Percentiles rank a stretch among this genome's conserved stretches.
phyloP scores from a whole-genome alignment of 2,113 vertebrate species.

The Anguilla rostrata region DNA sequence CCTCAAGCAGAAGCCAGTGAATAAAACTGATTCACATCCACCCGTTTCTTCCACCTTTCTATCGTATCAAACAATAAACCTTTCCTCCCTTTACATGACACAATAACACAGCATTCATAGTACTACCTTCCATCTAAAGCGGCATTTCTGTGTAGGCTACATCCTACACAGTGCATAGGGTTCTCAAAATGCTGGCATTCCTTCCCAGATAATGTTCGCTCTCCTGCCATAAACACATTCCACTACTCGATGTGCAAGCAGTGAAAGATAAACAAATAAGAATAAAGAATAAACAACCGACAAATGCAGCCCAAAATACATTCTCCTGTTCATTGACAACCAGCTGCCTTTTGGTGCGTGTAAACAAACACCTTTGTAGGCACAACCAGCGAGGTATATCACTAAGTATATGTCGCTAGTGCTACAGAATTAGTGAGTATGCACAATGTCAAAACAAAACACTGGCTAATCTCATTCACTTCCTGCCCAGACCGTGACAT shows the following conservation, averaged over 20 bases:
- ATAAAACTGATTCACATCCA: too few relatives aligned
- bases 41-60: too few relatives aligned
- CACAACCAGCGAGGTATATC: conserved; percentile 9
- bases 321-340: conserved; percentile 1
- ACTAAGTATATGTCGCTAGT: conserved; percentile 25
- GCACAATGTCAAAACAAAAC: conserved; percentile 44
- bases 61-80: too few relatives aligned
- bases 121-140: neutral
- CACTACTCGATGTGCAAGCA: conserved; percentile 10
- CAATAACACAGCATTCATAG: neutral
- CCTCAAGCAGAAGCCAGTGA: too few relatives aligned
- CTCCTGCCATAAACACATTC: neutral
- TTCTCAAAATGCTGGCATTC: neutral
- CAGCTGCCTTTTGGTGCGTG: neutral
- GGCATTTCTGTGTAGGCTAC: neutral
- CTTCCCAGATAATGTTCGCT: neutral
- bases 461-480: conserved; percentile 55
- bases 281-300: neutral
- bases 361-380: conserved; percentile 4
- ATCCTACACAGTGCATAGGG: neutral
- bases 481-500: conserved; percentile 48
- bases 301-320: neutral
- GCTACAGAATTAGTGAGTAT: neutral
- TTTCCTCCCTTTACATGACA: neutral
- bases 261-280: neutral